A percentile compares a stretch with the other conserved stretches of the same genome.
Conservation (phyloP, 2,797 vertebrate genomes). For the Pyrocephalus nanus region DNA sequence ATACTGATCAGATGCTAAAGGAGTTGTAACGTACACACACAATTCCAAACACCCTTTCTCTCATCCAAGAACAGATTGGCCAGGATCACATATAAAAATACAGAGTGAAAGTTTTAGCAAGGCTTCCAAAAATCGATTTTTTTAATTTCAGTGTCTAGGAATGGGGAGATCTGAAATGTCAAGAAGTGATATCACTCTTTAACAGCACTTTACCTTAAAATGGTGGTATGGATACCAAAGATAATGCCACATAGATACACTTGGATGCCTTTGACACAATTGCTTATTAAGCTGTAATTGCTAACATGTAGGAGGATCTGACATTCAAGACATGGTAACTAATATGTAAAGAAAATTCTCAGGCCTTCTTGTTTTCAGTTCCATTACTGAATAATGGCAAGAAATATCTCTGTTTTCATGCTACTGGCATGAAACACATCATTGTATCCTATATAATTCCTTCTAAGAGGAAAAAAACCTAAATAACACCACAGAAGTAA, state of each 20-base stretch:
- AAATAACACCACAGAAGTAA: neutral
- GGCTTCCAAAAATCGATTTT: neutral
- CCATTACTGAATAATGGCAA: neutral
- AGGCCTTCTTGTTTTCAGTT: neutral
- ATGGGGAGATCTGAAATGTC: neutral
- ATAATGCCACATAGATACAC: neutral
- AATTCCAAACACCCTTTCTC: neutral
- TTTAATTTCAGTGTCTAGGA: neutral
- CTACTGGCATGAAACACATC: neutral
- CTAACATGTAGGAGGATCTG: neutral
- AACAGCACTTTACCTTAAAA: neutral
- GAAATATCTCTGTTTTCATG: neutral
- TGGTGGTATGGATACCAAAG: neutral
- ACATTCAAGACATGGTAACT: neutral
- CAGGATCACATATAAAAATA: neutral
- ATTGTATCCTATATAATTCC: fast-evolving
- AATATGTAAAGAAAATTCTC: neutral
- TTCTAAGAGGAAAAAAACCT: neutral
- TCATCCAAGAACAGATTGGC: neutral
- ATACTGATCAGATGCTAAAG: neutral
- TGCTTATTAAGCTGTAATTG: neutral
- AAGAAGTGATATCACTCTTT: neutral
- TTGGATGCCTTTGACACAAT: neutral
- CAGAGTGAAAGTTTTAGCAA: neutral
- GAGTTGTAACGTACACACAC: neutral